Evolutionary conservation across 2,113 vertebrate genomes (phyloP).

Genomic region (Nipponia nippon): DNA sequence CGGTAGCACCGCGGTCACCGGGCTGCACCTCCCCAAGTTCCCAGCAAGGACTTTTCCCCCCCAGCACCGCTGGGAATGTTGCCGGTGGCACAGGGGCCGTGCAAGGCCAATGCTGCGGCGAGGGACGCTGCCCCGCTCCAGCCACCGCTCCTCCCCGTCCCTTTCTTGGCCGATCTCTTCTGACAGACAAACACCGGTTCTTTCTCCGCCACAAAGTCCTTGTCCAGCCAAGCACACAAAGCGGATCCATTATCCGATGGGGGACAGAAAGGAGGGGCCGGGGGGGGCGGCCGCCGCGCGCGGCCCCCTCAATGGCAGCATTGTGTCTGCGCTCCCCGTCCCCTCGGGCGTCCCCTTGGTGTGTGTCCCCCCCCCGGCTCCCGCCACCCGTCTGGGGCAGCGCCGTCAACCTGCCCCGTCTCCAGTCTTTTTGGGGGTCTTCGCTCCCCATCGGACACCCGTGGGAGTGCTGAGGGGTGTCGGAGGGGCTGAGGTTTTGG

Average conservation of each 20-base stretch:
- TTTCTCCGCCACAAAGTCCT: conserved; percentile 68
- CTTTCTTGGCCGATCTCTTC: conserved; percentile 54
- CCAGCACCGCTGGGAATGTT: accelerated
- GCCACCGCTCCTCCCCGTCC: background rate
- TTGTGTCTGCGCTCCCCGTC: conserved; percentile 84
- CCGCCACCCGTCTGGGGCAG: background rate
- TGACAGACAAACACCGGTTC: conserved; percentile 77
- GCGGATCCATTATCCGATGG: conserved; percentile 75
- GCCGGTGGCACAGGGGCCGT: background rate
- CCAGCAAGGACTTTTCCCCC: background rate
- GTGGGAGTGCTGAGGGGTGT: background rate
- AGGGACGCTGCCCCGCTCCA: background rate
- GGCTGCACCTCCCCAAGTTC: background rate
- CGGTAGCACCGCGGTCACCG: accelerated
- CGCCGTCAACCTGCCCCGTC: background rate
- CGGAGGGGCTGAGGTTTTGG: background rate
- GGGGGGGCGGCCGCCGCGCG: conserved; percentile 48
- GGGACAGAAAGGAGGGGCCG: conserved; percentile 71
- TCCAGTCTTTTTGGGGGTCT: background rate
- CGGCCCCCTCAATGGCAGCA: conserved; percentile 84
- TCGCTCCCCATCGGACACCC: background rate
- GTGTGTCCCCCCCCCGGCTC: background rate
- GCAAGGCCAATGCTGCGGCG: background rate
- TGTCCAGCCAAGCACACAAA: conserved; percentile 79
- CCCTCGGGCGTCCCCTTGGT: conserved; percentile 20